Evolutionary conservation across 2,797 vertebrate genomes (phyloP).

Genomic region (Yasuhikotakia modesta): DNA sequence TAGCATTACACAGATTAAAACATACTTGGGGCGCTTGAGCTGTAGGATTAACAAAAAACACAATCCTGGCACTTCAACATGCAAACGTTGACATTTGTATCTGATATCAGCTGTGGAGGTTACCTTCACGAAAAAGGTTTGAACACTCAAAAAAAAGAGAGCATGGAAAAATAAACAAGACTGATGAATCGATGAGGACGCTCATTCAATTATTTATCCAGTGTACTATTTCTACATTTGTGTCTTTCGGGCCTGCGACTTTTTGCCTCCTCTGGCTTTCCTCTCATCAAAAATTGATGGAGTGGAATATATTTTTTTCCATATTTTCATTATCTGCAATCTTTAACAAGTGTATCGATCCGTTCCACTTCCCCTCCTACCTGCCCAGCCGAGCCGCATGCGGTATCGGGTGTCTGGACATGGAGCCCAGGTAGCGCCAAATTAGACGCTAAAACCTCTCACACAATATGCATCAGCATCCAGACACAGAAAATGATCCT

Average conservation of each 20-base stretch:
- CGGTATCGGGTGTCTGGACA: slow-evolving; percentile 44
- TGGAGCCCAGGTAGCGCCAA: slow-evolving; percentile 28
- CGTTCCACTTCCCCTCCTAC: slow-evolving; percentile 45
- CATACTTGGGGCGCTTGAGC: no score
- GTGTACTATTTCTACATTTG: slow-evolving; percentile 57
- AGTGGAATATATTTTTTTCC: slow-evolving; percentile 54
- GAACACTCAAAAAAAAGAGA: no score
- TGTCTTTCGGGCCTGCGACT: slow-evolving; percentile 44
- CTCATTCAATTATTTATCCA: slow-evolving; percentile 57
- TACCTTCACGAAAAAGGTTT: slow-evolving; percentile 24
- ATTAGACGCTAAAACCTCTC: background rate
- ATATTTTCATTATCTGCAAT: slow-evolving; percentile 64
- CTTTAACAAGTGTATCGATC: slow-evolving; percentile 62
- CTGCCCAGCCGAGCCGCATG: slow-evolving; percentile 9
- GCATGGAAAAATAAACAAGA: slow-evolving; percentile 36
- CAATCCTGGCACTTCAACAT: slow-evolving; percentile 4
- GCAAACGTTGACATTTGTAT: slow-evolving; percentile 37
- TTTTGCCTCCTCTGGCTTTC: slow-evolving; percentile 52
- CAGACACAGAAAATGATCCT: slow-evolving; percentile 26
- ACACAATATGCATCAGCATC: background rate
- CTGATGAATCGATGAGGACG: slow-evolving; percentile 55
- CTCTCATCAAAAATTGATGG: slow-evolving; percentile 59
- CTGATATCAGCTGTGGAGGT: background rate
- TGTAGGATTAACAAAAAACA: slow-evolving; percentile 27
- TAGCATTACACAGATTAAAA: slow-evolving; percentile 16